Evolutionary conservation across 2,797 vertebrate genomes (phyloP), one percentile per base, ranked within the genome.

Genomic region (Chanos chanos): DNA sequence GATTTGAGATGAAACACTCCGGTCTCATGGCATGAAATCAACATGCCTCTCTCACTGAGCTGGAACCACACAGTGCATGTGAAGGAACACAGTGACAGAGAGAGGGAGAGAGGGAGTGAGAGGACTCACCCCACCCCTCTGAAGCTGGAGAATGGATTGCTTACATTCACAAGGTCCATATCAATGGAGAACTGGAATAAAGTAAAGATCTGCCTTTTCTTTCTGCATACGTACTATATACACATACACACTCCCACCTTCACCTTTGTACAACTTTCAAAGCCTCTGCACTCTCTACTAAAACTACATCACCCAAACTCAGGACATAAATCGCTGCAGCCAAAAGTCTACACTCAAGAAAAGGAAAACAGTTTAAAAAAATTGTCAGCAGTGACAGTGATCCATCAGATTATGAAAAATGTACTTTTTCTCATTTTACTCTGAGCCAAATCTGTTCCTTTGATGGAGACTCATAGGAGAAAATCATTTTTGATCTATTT

Each of bases 221-320:
- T 60, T 57, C 16, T 28, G 43, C 56, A 55, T 61, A n/a, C n/a
- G n/a, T n/a, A n/a, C n/a, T n/a, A n/a, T n/a, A n/a, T n/a, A n/a
- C n/a, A n/a, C 56, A 24, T 1, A 27, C 36, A 15, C 9, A 4
- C 16, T 43, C 24, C 47, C 25, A 36, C 56, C 70, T 64, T 75
- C 64, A 65, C 60, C 69, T 31, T 77, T 45, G 71, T 75, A 78
- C 74, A 78, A 75, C 75, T 75, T 80, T 86, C 85, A 85, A 84
- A 83, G 81, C 86, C 82, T 82, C 82, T 82, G 78, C 81, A 72
- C 77, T 79, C 79, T 77, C 77, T 74, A 75, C 84, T 72, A 83
- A 86, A 87, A 87, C 87, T 86, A 87, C 85, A 83, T 85, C 81
- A 82, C 83, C 87, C 85, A 89, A 89, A 80, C n/a, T n/a, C n/a